Evolutionary conservation across 2,113 vertebrate species (phyloP).

Genomic region (Odocoileus virginianus): DNA sequence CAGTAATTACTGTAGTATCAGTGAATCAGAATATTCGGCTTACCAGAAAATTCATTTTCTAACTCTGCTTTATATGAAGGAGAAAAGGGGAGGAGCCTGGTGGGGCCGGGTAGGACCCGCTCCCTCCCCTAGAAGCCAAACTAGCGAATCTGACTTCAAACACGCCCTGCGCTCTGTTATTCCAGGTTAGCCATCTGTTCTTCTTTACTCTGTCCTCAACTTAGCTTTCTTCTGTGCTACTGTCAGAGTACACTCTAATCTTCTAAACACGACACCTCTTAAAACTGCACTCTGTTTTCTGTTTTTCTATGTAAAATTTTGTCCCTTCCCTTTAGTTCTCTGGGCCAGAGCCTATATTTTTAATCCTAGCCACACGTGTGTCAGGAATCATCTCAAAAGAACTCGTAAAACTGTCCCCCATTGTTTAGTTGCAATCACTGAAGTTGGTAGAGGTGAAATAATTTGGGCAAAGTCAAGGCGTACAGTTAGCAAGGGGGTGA

Average conservation of each 20-base stretch:
- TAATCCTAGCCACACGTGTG: background rate
- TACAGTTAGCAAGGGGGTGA: background rate
- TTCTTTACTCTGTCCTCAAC: background rate
- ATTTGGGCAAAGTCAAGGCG: background rate
- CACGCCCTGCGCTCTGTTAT: background rate
- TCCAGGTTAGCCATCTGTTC: background rate
- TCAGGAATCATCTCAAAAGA: background rate
- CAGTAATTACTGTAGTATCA: background rate
- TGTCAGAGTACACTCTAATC: background rate
- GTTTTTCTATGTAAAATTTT: background rate
- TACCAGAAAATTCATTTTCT: background rate
- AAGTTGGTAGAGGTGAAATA: background rate
- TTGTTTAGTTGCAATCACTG: background rate
- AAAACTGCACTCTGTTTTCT: background rate
- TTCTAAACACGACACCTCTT: background rate
- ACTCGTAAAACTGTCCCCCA: background rate
- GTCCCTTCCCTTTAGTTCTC: background rate
- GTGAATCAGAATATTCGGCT: background rate
- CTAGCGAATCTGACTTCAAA: background rate
- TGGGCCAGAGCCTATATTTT: background rate
- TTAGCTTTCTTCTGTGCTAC: background rate
- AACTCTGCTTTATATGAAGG: background rate
- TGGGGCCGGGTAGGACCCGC: accelerated
- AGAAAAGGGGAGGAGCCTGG: background rate
- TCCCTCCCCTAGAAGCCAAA: background rate